Base-by-base conservation (phyloP, 2,888 invertebrate species). In the Coenonympha glycerion region DNA sequence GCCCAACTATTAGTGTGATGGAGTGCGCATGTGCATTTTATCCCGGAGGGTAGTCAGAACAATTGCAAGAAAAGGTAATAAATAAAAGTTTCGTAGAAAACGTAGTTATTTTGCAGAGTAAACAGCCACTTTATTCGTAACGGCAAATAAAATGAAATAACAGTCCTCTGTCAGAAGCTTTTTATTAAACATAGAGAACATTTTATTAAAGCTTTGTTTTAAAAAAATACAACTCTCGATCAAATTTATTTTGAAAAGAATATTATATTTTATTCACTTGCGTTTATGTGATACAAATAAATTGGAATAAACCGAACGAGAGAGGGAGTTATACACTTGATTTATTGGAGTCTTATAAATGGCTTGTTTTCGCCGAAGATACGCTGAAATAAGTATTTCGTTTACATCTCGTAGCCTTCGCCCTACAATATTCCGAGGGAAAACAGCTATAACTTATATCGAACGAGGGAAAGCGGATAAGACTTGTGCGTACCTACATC, bases 381-480 rank as follows among this genome's bases (percentile, higher is more conserved):
- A 70, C 67, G 68, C 69, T 68, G 68, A 72, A 79, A 76, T 76
- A 78, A 76, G 72, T 73, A 77, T 78, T 79, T 73, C 74, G 72
- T 74, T 75, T 71, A 71, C 75, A 69, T 75, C 67, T 65, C 66
- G 62, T 58, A 64, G 63, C 65, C 59, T 64, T 68, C 68, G 57
- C 68, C 68, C 67, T 72, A 66, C 69, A 71, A 71, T 73, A 73
- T 76, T 73, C 72, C 66, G 71, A 69, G 72, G 76, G 73, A 79
- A 80, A 81, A 82, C 75, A 76, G 72, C 73, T 64, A 76, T 80
- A 77, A 78, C 70, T 76, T 80, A 76, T 71, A 72, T 63, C 58
- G 69, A 73, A 60, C 53, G 70, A 63, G 73, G 36, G 9, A 24
- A 71, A 51, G 53, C 59, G 28, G 40, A 33, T 44, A 28, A 46